These are phyloP conservation scores for Apodemus agrarius DNA, from an alignment of 2,797 vertebrate species.

Conservation along the genomic window DNA sequence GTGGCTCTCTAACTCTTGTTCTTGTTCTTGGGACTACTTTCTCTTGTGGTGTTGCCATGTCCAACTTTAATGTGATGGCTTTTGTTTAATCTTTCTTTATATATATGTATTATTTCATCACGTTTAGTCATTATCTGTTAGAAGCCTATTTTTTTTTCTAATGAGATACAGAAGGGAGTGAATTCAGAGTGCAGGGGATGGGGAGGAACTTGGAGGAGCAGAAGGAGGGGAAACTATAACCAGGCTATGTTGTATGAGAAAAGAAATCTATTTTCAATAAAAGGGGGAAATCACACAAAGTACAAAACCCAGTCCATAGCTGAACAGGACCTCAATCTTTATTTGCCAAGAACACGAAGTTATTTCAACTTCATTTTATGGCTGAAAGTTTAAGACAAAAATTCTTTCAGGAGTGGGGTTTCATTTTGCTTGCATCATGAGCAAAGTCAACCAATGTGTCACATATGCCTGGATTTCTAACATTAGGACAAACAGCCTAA, in stretches of 20 bases:
- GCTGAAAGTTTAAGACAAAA: constrained; percentile 60
- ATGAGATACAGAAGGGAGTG: not conserved
- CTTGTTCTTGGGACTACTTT: not conserved
- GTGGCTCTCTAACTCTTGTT: not conserved
- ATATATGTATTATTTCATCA: not conserved
- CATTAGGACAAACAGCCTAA: constrained; percentile 68
- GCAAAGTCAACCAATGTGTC: constrained; percentile 61
- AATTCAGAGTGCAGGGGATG: not conserved
- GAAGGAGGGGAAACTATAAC: not conserved
- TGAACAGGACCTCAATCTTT: constrained; percentile 54
- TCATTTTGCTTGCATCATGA: constrained; percentile 66
- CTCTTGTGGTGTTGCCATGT: not conserved
- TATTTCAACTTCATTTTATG: constrained; percentile 68
- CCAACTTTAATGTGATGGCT: not conserved
- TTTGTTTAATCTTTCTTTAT: not conserved
- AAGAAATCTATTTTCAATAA: not conserved
- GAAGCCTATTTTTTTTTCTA: not conserved
- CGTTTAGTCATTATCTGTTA: not conserved
- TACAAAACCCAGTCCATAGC: constrained; percentile 20
- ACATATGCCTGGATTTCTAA: constrained; percentile 61
- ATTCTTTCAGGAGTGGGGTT: constrained; percentile 69
- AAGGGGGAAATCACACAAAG: constrained; percentile 1
- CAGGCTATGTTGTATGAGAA: not conserved
- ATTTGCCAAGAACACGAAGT: constrained; percentile 67
- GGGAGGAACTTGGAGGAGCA: not conserved